Evolutionary conservation across 2,888 invertebrate genomes (phyloP).

Genomic region (Nomada goodeniana): DNA sequence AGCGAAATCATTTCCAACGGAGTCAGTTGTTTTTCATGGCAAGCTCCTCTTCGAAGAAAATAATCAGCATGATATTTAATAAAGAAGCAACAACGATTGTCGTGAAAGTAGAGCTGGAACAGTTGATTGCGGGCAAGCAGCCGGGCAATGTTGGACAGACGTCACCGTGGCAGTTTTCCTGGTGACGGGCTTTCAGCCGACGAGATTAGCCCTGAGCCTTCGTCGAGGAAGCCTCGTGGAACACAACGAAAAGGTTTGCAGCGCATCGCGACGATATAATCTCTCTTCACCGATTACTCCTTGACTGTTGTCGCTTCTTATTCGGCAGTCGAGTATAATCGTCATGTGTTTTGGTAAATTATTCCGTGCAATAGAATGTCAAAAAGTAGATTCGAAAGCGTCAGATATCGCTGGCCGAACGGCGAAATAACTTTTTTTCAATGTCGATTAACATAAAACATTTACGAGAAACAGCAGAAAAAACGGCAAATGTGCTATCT

Average conservation of each 20-base stretch:
- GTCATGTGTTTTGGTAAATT: background rate
- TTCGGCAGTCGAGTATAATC: background rate
- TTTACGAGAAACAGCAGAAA: too few species aligned
- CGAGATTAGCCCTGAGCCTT: slow-evolving; percentile 73
- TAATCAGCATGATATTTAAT: too few species aligned
- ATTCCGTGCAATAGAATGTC: too few species aligned
- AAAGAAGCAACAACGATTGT: slow-evolving; percentile 43
- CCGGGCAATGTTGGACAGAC: slow-evolving; percentile 53
- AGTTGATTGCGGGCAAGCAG: slow-evolving; percentile 48
- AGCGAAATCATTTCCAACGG: too few species aligned
- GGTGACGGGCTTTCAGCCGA: slow-evolving; percentile 71
- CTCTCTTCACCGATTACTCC: background rate
- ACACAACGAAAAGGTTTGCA: slow-evolving; percentile 39
- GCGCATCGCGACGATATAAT: slow-evolving; percentile 32
- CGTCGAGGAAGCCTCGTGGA: slow-evolving; percentile 52
- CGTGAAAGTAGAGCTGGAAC: slow-evolving; percentile 23
- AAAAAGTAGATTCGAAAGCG: too few species aligned
- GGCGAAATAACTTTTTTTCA: too few species aligned
- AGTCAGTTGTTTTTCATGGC: too few species aligned
- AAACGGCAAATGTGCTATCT: too few species aligned
- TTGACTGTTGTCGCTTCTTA: background rate
- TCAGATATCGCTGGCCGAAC: too few species aligned
- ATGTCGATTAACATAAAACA: too few species aligned
- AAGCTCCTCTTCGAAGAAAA: too few species aligned
- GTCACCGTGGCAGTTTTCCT: slow-evolving; percentile 23